phyloP scores from a whole-genome alignment of 2,888 invertebrate genomes.

The Exephanes ischioxanthus region DNA sequence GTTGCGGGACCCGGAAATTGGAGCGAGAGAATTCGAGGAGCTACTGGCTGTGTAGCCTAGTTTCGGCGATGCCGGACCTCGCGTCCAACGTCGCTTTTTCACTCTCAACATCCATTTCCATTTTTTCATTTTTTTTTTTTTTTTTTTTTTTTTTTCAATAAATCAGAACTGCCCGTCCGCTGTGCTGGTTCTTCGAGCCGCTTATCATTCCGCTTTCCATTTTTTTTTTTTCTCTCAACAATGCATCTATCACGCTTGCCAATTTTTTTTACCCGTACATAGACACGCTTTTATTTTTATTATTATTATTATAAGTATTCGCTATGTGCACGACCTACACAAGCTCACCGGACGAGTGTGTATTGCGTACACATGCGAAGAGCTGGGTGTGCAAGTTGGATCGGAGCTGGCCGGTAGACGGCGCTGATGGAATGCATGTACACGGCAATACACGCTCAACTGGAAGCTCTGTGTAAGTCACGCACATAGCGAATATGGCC shows the following conservation, averaged over 20 bases:
- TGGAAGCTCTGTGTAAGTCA: too few relatives aligned
- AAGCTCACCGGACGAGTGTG: too few relatives aligned
- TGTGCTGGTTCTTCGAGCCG: slow-evolving; percentile 24
- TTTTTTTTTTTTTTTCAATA: slow-evolving; percentile 50
- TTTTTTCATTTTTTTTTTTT: slow-evolving; percentile 11
- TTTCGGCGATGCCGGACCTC: slow-evolving; percentile 28
- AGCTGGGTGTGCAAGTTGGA: too few relatives aligned
- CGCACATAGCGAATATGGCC: too few relatives aligned
- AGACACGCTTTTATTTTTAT: neutral
- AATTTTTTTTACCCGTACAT: neutral
- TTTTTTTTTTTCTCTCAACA: slow-evolving; percentile 7
- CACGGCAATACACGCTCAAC: too few relatives aligned
- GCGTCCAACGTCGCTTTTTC: slow-evolving; percentile 24
- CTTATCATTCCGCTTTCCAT: slow-evolving; percentile 16
- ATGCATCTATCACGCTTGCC: slow-evolving; percentile 4
- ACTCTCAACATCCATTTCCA: neutral
- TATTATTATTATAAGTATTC: neutral
- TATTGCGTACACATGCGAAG: too few relatives aligned
- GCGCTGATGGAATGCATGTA: too few relatives aligned
- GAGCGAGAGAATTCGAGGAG: slow-evolving; percentile 52
- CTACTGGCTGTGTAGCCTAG: slow-evolving; percentile 31
- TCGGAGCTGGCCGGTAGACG: too few relatives aligned
- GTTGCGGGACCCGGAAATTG: slow-evolving; percentile 49
- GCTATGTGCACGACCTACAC: too few relatives aligned
- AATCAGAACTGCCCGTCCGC: slow-evolving; percentile 44